Evolutionary conservation across 2,797 vertebrate genomes (phyloP), one percentile per base, ranked within the genome.

Genomic region (Erethizon dorsatum): DNA sequence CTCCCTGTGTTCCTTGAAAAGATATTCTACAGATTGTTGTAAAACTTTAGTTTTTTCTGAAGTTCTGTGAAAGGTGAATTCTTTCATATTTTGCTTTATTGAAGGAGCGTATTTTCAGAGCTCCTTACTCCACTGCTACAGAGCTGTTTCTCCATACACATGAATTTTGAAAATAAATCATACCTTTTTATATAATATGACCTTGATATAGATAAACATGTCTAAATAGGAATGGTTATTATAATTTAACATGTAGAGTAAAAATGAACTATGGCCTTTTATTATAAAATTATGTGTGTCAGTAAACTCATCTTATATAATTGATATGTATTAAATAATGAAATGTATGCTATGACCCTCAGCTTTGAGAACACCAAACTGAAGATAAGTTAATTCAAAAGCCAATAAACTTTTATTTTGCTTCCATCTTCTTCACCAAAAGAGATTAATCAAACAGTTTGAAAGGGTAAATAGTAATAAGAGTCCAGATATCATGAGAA

Each of bases 321-420:
- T 61, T 45, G 87, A 59, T n/a, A 90, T 67, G 15, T 52, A 45
- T 82, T 75, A 20, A 77, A 57, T 83, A 67, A 61, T 83, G 17
- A 94, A 88, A 69, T 63, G 57, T 65, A 33, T n/a, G 45, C 28
- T 41, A 65, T 37, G 50, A 90, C 18, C 57, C 28, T 75, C 41
- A 45, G 59, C 57, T 77, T 79, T 85, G 33, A 92, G 57, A 83
- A 33, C 50, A 91, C 45, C 20, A 87, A 91, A 12, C 12, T 22
- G 69, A 84, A 93, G 79, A 56, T 89, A 92, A 96, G 89, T 65
- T 57, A 83, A 91, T 86, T 11, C 65, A 75, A 83, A 96, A 94
- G 45, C 7, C 26, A 63, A 37, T 67, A 8, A 91, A 20, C 31
- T 79, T 90, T 90, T 78, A 88, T 83, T 86, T 92, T 88, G 7